phyloP scores from a whole-genome alignment of 2,888 invertebrate species.

The Leptarthrus brevirostris region DNA sequence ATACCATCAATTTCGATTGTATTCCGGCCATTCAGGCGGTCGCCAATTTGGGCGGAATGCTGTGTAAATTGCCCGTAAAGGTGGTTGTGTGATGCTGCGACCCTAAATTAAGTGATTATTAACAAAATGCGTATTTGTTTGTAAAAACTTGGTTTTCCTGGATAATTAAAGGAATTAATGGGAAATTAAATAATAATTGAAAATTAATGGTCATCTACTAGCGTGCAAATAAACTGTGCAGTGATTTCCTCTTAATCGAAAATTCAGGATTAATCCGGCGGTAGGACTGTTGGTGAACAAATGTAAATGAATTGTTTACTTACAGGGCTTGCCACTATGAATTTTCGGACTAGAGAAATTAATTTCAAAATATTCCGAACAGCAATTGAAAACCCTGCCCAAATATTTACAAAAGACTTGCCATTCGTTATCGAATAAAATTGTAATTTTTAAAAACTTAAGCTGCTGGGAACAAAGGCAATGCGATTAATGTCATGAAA shows the following conservation, averaged over 20 bases:
- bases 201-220: constrained; percentile 12
- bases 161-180: constrained; percentile 26
- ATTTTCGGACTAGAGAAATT: background rate
- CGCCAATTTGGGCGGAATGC: too few relatives aligned
- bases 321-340: background rate
- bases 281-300: background rate
- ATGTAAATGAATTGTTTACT: background rate
- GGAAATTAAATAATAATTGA: constrained; percentile 26
- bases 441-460: background rate
- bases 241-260: background rate
- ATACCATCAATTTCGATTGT: too few relatives aligned
- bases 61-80: too few relatives aligned
- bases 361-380: background rate
- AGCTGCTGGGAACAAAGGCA: background rate
- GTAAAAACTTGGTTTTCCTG: background rate
- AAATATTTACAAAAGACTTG: constrained; percentile 2
- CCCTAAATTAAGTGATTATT: too few relatives aligned
- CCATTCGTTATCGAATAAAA: background rate
- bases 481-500: constrained; percentile 9
- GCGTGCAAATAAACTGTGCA: background rate
- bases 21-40: too few relatives aligned
- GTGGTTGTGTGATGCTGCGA: too few relatives aligned
- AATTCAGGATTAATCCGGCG: background rate
- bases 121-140: too few relatives aligned
- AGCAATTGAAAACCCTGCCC: background rate